phyloP scores from a whole-genome alignment of 2,797 vertebrate species.

The Stomatorhinus walkeri region DNA sequence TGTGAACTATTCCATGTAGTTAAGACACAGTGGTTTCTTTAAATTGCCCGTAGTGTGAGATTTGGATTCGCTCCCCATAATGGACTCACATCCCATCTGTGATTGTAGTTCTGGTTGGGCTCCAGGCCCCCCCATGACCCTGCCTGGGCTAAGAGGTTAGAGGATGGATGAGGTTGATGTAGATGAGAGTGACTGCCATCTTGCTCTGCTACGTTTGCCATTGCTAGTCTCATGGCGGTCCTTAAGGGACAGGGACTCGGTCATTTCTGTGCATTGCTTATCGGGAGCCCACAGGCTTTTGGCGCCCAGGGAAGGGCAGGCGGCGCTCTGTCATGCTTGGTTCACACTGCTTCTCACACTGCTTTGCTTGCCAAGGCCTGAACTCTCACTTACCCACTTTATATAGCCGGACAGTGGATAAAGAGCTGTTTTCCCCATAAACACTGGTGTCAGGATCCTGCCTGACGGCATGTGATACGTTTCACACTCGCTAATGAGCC shows the following conservation, averaged over 20 bases:
- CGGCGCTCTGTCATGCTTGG: neutral
- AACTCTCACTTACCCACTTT: neutral
- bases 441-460: neutral
- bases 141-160: neutral
- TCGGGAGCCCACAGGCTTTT: neutral
- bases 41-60: neutral
- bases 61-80: neutral
- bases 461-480: neutral
- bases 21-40: neutral
- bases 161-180: neutral
- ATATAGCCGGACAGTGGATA: neutral
- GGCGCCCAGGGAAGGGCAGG: neutral
- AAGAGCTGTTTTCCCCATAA: neutral
- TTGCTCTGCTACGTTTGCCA: neutral
- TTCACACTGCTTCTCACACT: neutral
- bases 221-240: neutral
- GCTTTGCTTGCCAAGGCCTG: neutral
- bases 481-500: neutral
- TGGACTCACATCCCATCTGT: neutral
- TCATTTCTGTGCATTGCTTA: neutral
- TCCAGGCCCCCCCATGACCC: neutral
- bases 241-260: neutral
- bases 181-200: neutral
- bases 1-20: neutral
- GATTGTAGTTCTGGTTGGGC: neutral